Evolutionary conservation across 2,888 invertebrate genomes (phyloP).

Genomic region (Ormyrus thymus): DNA sequence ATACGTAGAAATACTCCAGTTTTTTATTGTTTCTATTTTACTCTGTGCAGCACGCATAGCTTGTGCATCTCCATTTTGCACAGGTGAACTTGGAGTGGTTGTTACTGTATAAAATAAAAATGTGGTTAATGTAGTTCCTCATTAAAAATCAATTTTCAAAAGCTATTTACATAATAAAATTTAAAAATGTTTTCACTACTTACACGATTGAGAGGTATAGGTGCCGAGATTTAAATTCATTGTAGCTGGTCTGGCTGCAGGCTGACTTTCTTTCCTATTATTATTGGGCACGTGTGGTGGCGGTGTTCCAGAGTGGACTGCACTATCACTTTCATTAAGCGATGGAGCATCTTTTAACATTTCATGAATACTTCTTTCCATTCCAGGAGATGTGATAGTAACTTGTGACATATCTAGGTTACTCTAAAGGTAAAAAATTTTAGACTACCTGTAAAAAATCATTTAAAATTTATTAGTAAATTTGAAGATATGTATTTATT

Average conservation of each 20-base stretch:
- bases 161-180: conserved; percentile 14
- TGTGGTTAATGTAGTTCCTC: neutral
- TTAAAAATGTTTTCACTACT: conserved; percentile 34
- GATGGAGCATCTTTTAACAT: conserved; percentile 90
- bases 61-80: conserved; percentile 81
- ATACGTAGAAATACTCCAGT: conserved; percentile 98
- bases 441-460: conserved; percentile 14
- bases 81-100: conserved; percentile 77
- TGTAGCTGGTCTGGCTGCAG: conserved; percentile 77
- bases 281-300: conserved; percentile 74
- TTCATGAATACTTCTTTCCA: conserved; percentile 87
- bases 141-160: neutral
- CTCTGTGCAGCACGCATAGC: conserved; percentile 83
- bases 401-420: conserved; percentile 59
- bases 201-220: conserved; percentile 76
- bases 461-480: no score
- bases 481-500: no score
- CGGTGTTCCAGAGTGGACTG: conserved; percentile 85
- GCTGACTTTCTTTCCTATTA: conserved; percentile 75
- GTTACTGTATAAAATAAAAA: conserved; percentile 40
- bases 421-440: conserved; percentile 14
- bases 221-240: conserved; percentile 84
- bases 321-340: conserved; percentile 84
- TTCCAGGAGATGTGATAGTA: conserved; percentile 61
- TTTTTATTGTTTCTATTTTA: conserved; percentile 93